A percentile compares a stretch with the other conserved stretches of the same genome.
Evolutionary conservation across 2,888 invertebrate genomes (phyloP).

Genomic region (Anodontia alba): DNA sequence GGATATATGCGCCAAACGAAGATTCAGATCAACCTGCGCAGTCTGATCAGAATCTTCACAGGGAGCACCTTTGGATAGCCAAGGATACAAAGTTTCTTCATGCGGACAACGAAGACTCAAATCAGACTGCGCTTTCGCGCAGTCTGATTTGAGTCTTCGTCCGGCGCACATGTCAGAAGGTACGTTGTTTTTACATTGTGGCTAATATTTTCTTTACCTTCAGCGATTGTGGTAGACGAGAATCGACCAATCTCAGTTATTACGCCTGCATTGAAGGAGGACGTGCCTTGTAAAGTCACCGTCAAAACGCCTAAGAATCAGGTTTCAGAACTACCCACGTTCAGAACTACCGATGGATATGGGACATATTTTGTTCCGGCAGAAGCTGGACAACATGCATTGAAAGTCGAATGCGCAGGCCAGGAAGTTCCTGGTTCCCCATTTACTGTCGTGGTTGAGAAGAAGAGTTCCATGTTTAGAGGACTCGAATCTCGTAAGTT

Average conservation of each 20-base stretch:
- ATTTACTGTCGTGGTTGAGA: slow-evolving; percentile 85
- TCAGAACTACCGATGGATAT: slow-evolving; percentile 90
- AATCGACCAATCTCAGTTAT: slow-evolving; percentile 7
- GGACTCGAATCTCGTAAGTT: slow-evolving; percentile 94
- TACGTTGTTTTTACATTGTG: too few species aligned
- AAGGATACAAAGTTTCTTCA: too few species aligned
- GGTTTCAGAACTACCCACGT: slow-evolving; percentile 90
- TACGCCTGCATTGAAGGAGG: slow-evolving; percentile 35
- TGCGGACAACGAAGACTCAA: too few species aligned
- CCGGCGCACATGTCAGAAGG: too few species aligned
- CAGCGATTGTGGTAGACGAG: slow-evolving; percentile 16
- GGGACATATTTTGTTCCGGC: slow-evolving; percentile 81
- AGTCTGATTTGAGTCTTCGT: too few species aligned
- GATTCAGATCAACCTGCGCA: too few species aligned
- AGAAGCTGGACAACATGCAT: slow-evolving; percentile 84
- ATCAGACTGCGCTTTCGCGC: too few species aligned
- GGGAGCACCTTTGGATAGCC: too few species aligned
- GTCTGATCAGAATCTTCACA: too few species aligned
- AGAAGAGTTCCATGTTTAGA: slow-evolving; percentile 92
- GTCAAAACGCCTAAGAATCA: slow-evolving; percentile 77
- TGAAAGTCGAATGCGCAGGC: slow-evolving; percentile 83
- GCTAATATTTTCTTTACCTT: too few species aligned
- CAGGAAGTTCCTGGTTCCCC: slow-evolving; percentile 84
- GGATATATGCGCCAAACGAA: too few species aligned
- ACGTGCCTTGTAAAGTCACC: slow-evolving; percentile 52